Conservation (phyloP, 1,140 invertebrate genomes). For the Zaprionus inermis region DNA sequence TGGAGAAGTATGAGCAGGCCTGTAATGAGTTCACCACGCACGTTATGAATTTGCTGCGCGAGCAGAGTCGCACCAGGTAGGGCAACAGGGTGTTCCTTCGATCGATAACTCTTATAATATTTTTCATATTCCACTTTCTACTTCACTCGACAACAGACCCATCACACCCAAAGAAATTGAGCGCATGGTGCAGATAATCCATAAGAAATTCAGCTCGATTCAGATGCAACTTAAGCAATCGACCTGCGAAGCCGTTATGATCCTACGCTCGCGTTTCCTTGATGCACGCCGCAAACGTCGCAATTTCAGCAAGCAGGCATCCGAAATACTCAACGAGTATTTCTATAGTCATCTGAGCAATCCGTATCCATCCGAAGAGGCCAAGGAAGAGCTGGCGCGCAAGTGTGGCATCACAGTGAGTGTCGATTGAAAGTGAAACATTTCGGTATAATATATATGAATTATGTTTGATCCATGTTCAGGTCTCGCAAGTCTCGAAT, state of each 20-base stretch:
- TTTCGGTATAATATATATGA: background rate
- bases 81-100: background rate
- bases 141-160: no score
- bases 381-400: constrained; percentile 99
- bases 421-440: constrained; percentile 2
- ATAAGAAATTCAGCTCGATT: constrained; percentile 99
- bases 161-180: constrained; percentile 98
- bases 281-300: constrained; percentile 99
- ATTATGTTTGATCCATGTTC: background rate
- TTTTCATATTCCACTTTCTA: no score
- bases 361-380: constrained; percentile 99
- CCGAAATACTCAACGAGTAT: constrained; percentile 99
- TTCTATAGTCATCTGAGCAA: constrained; percentile 99
- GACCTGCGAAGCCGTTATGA: constrained; percentile 99
- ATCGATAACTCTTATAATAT: no score
- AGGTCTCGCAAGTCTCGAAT: constrained; percentile 93
- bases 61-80: constrained; percentile 97
- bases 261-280: constrained; percentile 94
- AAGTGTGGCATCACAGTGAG: constrained; percentile 99
- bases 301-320: constrained; percentile 99
- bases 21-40: constrained; percentile 99
- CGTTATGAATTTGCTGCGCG: constrained; percentile 98
- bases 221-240: constrained; percentile 99
- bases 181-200: constrained; percentile 99
- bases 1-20: constrained; percentile 99